Base-by-base conservation (phyloP, 2,888 invertebrate genomes). In the Papilio elwesi region DNA sequence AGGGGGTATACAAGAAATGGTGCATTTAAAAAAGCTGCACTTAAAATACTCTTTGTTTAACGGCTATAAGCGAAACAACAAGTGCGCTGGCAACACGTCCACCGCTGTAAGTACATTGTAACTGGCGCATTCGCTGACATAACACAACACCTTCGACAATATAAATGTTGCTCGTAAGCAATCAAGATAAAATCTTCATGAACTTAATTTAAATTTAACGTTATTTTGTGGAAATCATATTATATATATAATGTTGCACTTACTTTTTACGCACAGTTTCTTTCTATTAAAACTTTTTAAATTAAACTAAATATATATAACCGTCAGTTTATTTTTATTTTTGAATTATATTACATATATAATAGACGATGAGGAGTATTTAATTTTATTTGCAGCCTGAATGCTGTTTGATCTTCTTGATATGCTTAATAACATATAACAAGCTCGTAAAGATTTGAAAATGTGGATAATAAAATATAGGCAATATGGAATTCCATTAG, bases 31-130 rank as follows among this genome's bases (percentile, higher is more conserved):
- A n/a, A 49, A 57, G 52, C 36, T 67, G 71, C 67, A 67, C 71
- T 71, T 62, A 71, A 59, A 57, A 51, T 48, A 13, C 59, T 52
- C 71, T 62, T 71, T 71, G 59, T 59, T 71, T 71, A 71, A 67
- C 57, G 59, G 52, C n/a, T 49, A n/a, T 55, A 49, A 66, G 51
- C 26, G 36, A 16, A 57, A 52, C 15, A 71, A 26, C 26, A 65
- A 65, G 15, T 59, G 12, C 51, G 15, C 43, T 68, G 53, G 15
- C 12, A 71, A 48, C 66, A 36, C 48, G 63, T 63, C 62, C 15
- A 47, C 67, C 16, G 36, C 38, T n/a, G 49, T 15, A 43, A 57
- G 63, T 59, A 66, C 57, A 59, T 48, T 49, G 59, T 47, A 53
- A 68, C 16, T 26, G 64, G 15, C 38, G 16, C 43, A 53, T n/a